These are phyloP conservation scores for Ruditapes philippinarum DNA, from an alignment of 1,140 invertebrate species.

Conservation along the genomic window DNA sequence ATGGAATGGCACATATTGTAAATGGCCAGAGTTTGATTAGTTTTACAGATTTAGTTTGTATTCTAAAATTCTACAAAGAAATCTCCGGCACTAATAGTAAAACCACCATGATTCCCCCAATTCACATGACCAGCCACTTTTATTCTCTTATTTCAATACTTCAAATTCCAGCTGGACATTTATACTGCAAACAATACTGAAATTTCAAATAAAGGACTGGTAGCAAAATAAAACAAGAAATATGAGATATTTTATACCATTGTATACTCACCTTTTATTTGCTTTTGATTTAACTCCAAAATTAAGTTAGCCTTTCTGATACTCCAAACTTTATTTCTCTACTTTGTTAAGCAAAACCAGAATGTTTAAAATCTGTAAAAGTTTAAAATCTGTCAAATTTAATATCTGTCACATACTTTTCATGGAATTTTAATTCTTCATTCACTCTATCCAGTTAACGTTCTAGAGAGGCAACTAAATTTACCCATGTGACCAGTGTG, in stretches of 20 bases:
- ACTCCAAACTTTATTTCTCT: no score
- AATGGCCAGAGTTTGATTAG: conserved; percentile 10
- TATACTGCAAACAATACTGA: not conserved
- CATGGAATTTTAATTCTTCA: no score
- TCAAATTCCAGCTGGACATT: not conserved
- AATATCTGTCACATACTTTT: no score
- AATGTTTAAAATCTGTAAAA: no score
- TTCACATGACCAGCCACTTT: not conserved
- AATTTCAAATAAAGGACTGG: not conserved
- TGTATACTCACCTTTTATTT: not conserved
- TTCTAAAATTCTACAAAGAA: not conserved
- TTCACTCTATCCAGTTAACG: no score
- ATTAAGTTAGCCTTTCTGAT: not conserved
- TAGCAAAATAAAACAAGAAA: not conserved
- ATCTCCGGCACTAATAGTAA: no score
- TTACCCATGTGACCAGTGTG: no score
- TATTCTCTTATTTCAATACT: not conserved
- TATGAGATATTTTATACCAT: not conserved
- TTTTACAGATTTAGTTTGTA: conserved; percentile 24
- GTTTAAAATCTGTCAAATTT: no score
- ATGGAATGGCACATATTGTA: conserved; percentile 19
- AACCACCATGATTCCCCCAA: not conserved
- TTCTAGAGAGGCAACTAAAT: no score
- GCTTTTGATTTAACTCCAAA: not conserved
- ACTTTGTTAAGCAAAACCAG: no score